These are phyloP conservation scores for Nasonovia ribisnigri DNA, from an alignment of 2,888 invertebrate species.

Conservation along the genomic window DNA sequence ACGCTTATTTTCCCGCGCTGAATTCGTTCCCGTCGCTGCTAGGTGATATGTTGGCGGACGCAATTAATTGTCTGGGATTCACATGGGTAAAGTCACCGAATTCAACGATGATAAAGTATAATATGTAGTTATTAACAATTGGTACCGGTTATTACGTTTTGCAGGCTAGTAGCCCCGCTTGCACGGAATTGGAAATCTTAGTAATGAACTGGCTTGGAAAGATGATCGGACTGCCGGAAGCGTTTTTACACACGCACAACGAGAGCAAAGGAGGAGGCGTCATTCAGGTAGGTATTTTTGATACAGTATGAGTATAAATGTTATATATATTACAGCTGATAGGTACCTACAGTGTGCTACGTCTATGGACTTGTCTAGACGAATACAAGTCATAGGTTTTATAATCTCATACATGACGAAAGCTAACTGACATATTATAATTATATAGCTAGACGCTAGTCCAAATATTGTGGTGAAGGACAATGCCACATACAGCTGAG, in stretches of 20 bases:
- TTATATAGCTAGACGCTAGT: no score
- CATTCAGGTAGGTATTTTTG: slow-evolving; percentile 79
- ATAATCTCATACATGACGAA: no score
- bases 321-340: no score
- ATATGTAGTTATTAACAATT: background rate
- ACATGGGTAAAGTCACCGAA: slow-evolving; percentile 84
- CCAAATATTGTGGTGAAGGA: no score
- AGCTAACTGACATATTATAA: no score
- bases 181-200: slow-evolving; percentile 96
- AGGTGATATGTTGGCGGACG: slow-evolving; percentile 96
- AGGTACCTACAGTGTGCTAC: background rate
- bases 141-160: slow-evolving; percentile 36
- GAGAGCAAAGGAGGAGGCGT: slow-evolving; percentile 89
- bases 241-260: slow-evolving; percentile 85
- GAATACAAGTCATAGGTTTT: no score
- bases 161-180: slow-evolving; percentile 96
- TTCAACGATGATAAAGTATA: background rate
- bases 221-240: slow-evolving; percentile 93
- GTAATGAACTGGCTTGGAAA: slow-evolving; percentile 99
- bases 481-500: no score
- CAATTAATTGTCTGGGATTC: slow-evolving; percentile 93
- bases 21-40: slow-evolving; percentile 94
- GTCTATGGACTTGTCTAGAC: no score
- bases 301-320: background rate
- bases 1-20: slow-evolving; percentile 96